These are phyloP conservation scores for Lycocorax pyrrhopterus DNA, from an alignment of 2,113 vertebrate species.

Conservation along the genomic window DNA sequence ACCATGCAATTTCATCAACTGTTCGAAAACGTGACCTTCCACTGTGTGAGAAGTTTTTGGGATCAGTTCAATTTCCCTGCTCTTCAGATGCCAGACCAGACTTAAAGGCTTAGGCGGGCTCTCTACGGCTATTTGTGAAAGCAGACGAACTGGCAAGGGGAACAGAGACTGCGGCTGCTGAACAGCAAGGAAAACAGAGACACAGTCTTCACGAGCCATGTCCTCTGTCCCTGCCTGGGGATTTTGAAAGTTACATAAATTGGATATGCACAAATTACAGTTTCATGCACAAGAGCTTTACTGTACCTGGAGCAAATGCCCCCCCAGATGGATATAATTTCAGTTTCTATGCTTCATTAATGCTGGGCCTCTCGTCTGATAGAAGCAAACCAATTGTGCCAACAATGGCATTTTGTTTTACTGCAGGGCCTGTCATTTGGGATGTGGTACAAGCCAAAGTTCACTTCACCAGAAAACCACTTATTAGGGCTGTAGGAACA, in stretches of 20 bases:
- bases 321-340: not conserved
- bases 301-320: not conserved
- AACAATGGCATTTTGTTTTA: not conserved
- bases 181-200: not conserved
- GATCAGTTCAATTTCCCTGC: not conserved
- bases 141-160: not conserved
- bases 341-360: constrained; percentile 15
- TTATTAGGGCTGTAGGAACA: not conserved
- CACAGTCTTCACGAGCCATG: not conserved
- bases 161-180: not conserved
- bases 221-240: not conserved
- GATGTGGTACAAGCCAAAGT: not conserved
- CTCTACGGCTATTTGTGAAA: not conserved
- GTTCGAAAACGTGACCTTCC: not conserved
- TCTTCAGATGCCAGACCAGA: not conserved
- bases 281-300: not conserved
- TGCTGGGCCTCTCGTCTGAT: not conserved
- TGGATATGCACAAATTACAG: not conserved
- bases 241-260: not conserved
- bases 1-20: not conserved
- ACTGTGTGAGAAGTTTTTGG: not conserved
- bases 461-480: not conserved
- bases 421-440: not conserved
- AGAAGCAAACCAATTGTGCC: not conserved
- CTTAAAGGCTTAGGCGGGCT: not conserved